phyloP scores from a whole-genome alignment of 2,888 invertebrate species.

The Clostera curtula region DNA sequence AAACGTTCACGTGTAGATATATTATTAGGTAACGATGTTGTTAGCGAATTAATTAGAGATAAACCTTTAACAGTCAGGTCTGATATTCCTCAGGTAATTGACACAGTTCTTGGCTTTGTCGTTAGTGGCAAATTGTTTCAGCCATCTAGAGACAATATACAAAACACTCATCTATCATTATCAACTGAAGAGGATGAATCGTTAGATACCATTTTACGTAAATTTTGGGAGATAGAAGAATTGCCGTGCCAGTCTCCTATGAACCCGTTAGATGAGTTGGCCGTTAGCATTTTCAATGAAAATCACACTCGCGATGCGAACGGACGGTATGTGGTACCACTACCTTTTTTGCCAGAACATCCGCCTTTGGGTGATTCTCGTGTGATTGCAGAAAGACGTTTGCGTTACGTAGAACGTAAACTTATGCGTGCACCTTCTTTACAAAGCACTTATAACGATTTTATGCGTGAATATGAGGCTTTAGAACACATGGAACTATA shows the following conservation, averaged over 20 bases:
- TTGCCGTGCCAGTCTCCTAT: conserved; percentile 1
- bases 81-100: no score
- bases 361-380: conserved; percentile 5
- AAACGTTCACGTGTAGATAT: no score
- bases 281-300: conserved; percentile 3
- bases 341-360: neutral
- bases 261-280: conserved; percentile 4
- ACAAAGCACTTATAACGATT: conserved; percentile 1
- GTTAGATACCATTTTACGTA: neutral
- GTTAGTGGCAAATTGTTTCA: no score
- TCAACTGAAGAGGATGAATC: neutral
- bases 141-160: no score
- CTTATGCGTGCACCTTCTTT: conserved; percentile 1
- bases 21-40: no score
- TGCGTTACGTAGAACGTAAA: conserved; percentile 1
- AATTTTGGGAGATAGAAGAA: conserved; percentile 9
- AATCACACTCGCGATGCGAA: conserved; percentile 5
- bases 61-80: no score
- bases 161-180: no score
- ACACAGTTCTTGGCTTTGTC: no score
- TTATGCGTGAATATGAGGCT: conserved; percentile 8
- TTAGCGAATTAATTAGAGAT: no score
- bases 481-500: conserved; percentile 6
- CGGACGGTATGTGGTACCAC: conserved; percentile 6
- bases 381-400: conserved; percentile 1